Percentiles rank a stretch among this genome's conserved stretches.
Evolutionary conservation across 2,797 vertebrate species (phyloP).

Genomic region (Chelon auratus): DNA sequence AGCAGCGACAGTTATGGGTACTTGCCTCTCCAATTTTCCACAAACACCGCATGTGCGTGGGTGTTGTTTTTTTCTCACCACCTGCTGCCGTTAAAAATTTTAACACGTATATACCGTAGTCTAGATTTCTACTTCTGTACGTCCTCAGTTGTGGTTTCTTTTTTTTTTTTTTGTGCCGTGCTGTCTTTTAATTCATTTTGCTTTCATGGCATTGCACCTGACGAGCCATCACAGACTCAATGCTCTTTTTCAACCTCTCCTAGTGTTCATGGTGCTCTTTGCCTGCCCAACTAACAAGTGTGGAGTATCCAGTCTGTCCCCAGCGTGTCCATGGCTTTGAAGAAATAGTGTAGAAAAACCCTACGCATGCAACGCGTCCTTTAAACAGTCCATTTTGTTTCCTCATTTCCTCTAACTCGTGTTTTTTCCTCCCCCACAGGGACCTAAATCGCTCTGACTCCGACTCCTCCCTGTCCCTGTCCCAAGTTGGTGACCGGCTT

Average conservation of each 20-base stretch:
- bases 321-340: constrained; percentile 52
- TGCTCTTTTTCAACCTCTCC: constrained; percentile 31
- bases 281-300: constrained; percentile 65
- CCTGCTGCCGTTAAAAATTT: constrained; percentile 10
- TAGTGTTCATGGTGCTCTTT: constrained; percentile 40
- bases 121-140: neutral
- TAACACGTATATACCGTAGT: neutral
- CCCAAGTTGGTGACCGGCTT: constrained; percentile 89
- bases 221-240: constrained; percentile 18
- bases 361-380: constrained; percentile 65
- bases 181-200: neutral
- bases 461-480: constrained; percentile 89
- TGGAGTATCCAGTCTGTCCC: constrained; percentile 53
- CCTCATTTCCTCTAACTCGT: constrained; percentile 29
- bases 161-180: neutral
- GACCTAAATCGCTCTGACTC: constrained; percentile 96
- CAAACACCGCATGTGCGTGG: constrained; percentile 71
- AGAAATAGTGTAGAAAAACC: constrained; percentile 51
- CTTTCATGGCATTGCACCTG: constrained; percentile 20
- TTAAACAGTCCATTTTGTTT: constrained; percentile 1
- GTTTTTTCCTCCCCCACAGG: constrained; percentile 74
- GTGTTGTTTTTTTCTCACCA: constrained; percentile 18
- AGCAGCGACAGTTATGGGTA: constrained; percentile 91
- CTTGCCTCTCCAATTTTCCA: constrained; percentile 68
- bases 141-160: neutral